A percentile compares a stretch with the other conserved stretches of the same genome.
These are phyloP conservation scores for Dryobotodes eremita DNA, from an alignment of 2,888 invertebrate genomes.

Conservation along the genomic window DNA sequence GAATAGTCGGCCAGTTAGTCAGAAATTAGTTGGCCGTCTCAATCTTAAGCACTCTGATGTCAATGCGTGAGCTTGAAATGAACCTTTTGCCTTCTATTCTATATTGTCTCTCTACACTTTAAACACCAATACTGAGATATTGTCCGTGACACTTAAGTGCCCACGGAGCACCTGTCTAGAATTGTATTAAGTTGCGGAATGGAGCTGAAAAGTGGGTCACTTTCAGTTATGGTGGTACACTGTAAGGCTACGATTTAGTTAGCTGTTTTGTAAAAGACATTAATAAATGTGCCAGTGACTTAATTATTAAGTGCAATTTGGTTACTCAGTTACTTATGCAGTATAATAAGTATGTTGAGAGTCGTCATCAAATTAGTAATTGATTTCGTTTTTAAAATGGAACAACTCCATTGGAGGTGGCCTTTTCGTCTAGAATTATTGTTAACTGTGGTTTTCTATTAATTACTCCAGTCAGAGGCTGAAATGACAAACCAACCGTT, in stretches of 20 bases:
- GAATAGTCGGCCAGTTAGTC: too few relatives aligned
- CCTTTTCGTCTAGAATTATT: not conserved
- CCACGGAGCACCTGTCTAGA: constrained; percentile 54
- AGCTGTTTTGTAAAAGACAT: not conserved
- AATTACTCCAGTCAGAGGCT: not conserved
- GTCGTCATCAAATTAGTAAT: not conserved
- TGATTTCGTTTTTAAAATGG: not conserved
- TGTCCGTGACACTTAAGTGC: constrained; percentile 44
- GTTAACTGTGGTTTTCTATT: not conserved
- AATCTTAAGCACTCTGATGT: too few relatives aligned
- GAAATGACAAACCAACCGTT: not conserved
- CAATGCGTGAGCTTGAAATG: too few relatives aligned
- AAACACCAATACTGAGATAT: constrained; percentile 41
- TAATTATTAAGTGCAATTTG: not conserved
- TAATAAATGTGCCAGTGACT: too few relatives aligned
- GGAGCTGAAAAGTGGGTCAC: constrained; percentile 36
- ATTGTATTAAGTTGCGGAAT: constrained; percentile 50
- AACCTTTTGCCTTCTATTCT: not conserved
- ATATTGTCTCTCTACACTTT: constrained; percentile 26
- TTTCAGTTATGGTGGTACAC: constrained; percentile 43
- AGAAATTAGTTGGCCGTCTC: too few relatives aligned
- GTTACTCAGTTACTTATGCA: not conserved
- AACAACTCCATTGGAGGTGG: too few relatives aligned
- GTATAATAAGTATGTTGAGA: not conserved
- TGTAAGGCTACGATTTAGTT: constrained; percentile 19